Conservation (phyloP, 2,113 vertebrate species). For the Hyperopisus bebe region DNA sequence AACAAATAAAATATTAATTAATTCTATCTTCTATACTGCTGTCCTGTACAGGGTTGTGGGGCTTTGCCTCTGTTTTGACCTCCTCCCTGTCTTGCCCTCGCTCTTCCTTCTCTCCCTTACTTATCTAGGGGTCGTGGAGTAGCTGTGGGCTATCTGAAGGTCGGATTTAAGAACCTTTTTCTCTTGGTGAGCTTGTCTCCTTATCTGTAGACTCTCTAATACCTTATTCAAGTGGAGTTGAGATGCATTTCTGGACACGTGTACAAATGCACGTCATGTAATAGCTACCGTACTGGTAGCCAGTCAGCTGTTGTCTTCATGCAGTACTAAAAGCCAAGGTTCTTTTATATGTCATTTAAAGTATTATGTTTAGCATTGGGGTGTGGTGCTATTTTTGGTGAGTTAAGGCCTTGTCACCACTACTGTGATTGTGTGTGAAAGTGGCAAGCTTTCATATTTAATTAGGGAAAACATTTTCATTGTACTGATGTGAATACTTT, state of each 20-base stretch:
- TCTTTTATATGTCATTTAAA: not conserved
- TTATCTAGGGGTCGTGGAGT: conserved; percentile 62
- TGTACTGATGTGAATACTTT: not conserved
- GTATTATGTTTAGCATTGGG: not conserved
- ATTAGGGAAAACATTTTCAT: not conserved
- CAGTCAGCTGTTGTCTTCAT: not conserved
- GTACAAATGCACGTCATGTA: not conserved
- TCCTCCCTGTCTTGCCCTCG: not conserved
- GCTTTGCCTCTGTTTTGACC: not conserved
- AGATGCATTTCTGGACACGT: not conserved
- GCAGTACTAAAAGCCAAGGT: not conserved
- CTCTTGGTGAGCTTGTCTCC: conserved; percentile 67
- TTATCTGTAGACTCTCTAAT: not conserved
- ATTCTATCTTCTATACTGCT: not conserved
- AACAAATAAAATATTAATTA: not conserved
- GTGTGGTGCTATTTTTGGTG: not conserved
- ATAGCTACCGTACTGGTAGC: not conserved
- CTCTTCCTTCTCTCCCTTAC: not conserved
- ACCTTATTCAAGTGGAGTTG: not conserved
- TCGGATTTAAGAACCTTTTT: conserved; percentile 86
- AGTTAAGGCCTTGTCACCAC: not conserved
- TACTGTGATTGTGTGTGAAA: not conserved
- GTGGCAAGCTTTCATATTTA: not conserved
- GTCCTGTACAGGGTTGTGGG: not conserved
- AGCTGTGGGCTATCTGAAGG: conserved; percentile 78